Evolutionary conservation across 2,113 vertebrate genomes (phyloP).

Genomic region (Catharus bicknelli): DNA sequence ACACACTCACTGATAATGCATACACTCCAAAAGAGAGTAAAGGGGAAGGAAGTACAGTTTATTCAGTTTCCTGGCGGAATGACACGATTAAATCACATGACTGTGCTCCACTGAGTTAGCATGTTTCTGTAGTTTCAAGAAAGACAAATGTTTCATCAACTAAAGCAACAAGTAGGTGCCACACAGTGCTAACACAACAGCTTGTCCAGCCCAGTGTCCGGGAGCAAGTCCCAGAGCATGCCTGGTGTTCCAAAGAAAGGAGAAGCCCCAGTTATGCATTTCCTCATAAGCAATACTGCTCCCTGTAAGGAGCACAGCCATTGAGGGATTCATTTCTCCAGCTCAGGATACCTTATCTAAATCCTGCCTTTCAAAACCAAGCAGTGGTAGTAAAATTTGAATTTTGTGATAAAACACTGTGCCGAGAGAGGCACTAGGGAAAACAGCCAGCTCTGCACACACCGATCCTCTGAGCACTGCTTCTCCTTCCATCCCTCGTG

Average conservation of each 20-base stretch:
- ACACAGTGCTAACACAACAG: background rate
- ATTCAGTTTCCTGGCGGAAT: background rate
- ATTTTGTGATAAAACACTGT: fast-evolving
- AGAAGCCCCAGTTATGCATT: fast-evolving
- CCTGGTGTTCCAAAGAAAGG: background rate
- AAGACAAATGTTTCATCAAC: background rate
- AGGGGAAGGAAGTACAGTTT: constrained; percentile 14
- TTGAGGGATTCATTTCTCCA: fast-evolving
- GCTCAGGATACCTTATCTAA: background rate
- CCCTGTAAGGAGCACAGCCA: background rate
- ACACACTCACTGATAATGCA: fast-evolving
- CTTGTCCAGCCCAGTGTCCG: fast-evolving
- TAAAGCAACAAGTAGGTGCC: background rate
- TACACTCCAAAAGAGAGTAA: background rate
- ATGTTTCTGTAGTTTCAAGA: fast-evolving
- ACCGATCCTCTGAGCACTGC: fast-evolving
- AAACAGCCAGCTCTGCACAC: fast-evolving
- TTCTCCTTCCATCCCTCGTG: fast-evolving
- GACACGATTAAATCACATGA: background rate
- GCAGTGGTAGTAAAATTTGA: fast-evolving
- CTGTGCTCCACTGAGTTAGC: no score
- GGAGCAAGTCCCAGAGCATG: fast-evolving
- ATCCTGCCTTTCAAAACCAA: background rate
- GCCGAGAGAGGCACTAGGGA: fast-evolving
- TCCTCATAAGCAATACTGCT: fast-evolving